Base-by-base conservation (phyloP, 2,797 vertebrate genomes). In the Botia almorhae region DNA sequence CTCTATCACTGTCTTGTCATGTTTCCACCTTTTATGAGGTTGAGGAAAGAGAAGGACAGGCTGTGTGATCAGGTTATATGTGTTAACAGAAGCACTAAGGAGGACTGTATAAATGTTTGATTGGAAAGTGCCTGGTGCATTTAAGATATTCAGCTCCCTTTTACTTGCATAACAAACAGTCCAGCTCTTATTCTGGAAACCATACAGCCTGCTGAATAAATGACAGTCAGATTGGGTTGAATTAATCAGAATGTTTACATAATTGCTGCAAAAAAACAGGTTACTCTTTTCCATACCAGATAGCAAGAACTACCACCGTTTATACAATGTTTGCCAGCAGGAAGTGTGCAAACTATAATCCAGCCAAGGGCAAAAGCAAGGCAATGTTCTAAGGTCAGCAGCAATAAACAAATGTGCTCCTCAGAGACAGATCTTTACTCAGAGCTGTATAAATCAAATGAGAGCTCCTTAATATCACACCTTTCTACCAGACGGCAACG, bases 11-110 rank as follows among this genome's bases (percentile, higher is more conserved):
- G 73, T 70, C 19, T 64, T 64, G 61, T 72, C 81, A 70, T 55
- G 56, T 70, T 76, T 83, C 83, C 55, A 69, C 83, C 70, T 78
- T 68, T 72, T 78, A 76, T 79, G 17, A 60, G 8, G 80, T 80
- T 79, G 76, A 69, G 58, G 46, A 74, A 17, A 46, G 43, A 46
- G 50, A 58, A 19, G 14, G 60, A 67, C 69, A 68, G 61, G 17
- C 61, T 65, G 17, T 72, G 69, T 13, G 19, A 64, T 79, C 58
- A 82, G 70, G 60, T 78, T 67, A 65, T 60, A 65, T 69, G 29
- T 70, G 67, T 26, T 19, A 76, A 33, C 48, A 75, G 55, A 75
- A 68, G 60, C 68, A 55, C 29, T 1, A 29, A 72, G 77, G 48
- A 64, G 68, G 29, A 14, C n/a, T 64, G 46, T 55, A 39, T 29